Evolutionary conservation across 2,888 invertebrate species (phyloP).

Genomic region (Aelia acuminata): DNA sequence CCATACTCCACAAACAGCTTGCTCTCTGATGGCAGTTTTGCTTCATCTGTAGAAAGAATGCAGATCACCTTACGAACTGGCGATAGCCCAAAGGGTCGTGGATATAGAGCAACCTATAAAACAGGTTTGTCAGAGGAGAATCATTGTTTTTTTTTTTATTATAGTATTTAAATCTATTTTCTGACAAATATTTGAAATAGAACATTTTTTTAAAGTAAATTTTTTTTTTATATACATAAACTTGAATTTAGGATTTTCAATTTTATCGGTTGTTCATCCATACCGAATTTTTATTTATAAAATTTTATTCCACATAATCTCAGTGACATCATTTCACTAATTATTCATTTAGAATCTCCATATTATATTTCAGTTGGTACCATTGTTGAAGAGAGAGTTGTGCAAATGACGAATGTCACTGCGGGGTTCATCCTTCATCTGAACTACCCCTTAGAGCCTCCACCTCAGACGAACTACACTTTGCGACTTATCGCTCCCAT

Average conservation of each 20-base stretch:
- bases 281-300: too few species aligned
- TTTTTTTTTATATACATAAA: too few species aligned
- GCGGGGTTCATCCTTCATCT: slow-evolving; percentile 73
- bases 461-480: slow-evolving; percentile 72
- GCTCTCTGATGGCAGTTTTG: slow-evolving; percentile 78
- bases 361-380: slow-evolving; percentile 60
- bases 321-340: not conserved
- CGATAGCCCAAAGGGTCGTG: slow-evolving; percentile 76
- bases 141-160: not conserved
- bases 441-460: slow-evolving; percentile 74
- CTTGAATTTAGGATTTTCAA: too few species aligned
- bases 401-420: slow-evolving; percentile 67
- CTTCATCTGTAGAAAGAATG: slow-evolving; percentile 77
- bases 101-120: slow-evolving; percentile 79
- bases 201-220: too few species aligned
- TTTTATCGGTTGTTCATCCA: too few species aligned
- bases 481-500: slow-evolving; percentile 75
- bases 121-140: slow-evolving; percentile 72
- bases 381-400: slow-evolving; percentile 67
- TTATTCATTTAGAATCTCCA: not conserved
- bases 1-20: slow-evolving; percentile 74
- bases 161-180: not conserved
- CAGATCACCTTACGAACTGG: slow-evolving; percentile 77
- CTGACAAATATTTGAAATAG: not conserved
- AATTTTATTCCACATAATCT: too few species aligned